Base-by-base conservation (phyloP, 2,888 invertebrate genomes). In the Myopa testacea region DNA sequence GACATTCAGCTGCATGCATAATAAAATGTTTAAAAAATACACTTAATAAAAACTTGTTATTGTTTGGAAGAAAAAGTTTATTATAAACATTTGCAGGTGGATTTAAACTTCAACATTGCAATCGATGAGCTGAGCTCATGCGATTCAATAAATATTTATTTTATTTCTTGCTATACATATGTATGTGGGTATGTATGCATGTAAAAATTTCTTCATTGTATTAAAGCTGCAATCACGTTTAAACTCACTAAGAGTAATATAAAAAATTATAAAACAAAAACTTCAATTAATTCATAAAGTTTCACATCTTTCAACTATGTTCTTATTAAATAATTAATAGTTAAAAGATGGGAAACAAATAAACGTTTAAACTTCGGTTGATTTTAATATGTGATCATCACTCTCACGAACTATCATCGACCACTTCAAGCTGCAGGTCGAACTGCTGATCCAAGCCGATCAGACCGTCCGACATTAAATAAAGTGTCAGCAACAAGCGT, bases 401-500 rank as follows among this genome's bases (percentile, higher is more conserved):
- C 26, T 50, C 74, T 65, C 70, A 45, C 40, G 34, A 65, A 6
- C 10, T 65, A 38, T 84, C 81, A 80, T 86, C 84, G 45, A 87
- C 83, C 58, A 92, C 86, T 82, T 92, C 91, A 71, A 92, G 88
- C 76, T 91, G 91, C 37, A 93, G 82, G 81, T 92, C 91, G 79
- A 91, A 96, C 86, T 98, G 97, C 87, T 98, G 98, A 90, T 99
- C 98, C 45, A 98, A 90, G 3, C 98, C 98, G 81, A 98, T 91
- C 85, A 98, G 97, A 80, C 95, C 95, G 89, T 98, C 98, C 69
- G 97, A 98, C 91, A 98, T 92, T 75, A 98, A 88, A 88, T 95
- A 97, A 37, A 98, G 87, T 0, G 94, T 94, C 86, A 96, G 93
- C 80, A 93, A 92, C 68, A 93, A 90, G n/a, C 93, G 92, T 52